Percentiles rank a stretch among this genome's conserved stretches.
Conservation (phyloP, 2,113 vertebrate genomes). For the Pollimyrus isidori region DNA sequence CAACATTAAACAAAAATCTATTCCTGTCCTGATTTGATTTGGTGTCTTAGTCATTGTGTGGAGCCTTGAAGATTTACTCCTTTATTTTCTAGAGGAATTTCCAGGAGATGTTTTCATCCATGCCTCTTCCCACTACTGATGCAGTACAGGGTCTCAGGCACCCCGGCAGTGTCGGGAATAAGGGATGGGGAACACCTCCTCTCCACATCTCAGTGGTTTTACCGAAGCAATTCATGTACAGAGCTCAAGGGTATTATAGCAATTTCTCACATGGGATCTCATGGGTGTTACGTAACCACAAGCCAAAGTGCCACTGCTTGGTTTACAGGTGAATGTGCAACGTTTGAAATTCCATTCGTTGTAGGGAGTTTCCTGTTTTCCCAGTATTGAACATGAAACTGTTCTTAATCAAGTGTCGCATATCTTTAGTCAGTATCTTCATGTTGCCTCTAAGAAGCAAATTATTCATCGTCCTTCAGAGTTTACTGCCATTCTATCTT, state of each 20-base stretch:
- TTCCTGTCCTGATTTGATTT: neutral
- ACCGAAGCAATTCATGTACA: neutral
- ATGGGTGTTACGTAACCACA: neutral
- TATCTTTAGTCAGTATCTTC: neutral
- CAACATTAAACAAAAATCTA: neutral
- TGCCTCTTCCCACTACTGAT: neutral
- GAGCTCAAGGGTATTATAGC: neutral
- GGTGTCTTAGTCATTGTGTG: neutral
- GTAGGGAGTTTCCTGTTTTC: neutral
- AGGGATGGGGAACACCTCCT: neutral
- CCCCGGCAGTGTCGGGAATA: neutral
- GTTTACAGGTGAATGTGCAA: neutral
- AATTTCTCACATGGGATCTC: conserved; percentile 1
- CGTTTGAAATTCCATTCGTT: neutral
- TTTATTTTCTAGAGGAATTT: neutral
- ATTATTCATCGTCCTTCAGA: neutral
- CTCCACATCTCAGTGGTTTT: neutral
- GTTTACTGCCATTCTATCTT: neutral
- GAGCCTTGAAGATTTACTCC: neutral
- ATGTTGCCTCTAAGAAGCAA: neutral
- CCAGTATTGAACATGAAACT: neutral
- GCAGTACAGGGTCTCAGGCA: neutral
- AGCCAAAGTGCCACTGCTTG: neutral
- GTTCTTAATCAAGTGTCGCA: neutral
- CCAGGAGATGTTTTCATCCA: neutral